phyloP scores from a whole-genome alignment of 2,797 vertebrate genomes.

The Gambelia wislizenii region DNA sequence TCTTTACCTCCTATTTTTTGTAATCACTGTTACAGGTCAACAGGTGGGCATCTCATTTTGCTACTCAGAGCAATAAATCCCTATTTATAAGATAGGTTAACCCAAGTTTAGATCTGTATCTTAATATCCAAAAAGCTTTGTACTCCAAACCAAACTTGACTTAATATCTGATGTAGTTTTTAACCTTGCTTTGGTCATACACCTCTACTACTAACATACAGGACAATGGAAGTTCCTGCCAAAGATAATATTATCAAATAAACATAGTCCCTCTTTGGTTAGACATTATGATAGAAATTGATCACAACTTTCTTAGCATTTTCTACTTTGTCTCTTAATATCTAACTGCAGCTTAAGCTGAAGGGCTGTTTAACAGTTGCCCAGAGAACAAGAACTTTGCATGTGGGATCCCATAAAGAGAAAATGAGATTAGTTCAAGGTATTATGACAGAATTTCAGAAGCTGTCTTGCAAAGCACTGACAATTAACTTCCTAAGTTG shows the following conservation, averaged over 20 bases:
- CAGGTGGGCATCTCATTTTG: neutral
- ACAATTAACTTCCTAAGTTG: neutral
- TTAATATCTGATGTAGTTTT: neutral
- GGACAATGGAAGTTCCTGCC: neutral
- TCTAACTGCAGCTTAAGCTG: neutral
- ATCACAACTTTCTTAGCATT: neutral
- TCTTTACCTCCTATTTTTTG: neutral
- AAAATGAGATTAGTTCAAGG: neutral
- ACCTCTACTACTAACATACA: neutral
- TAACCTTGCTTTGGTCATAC: neutral
- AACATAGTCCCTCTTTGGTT: neutral
- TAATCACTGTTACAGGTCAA: neutral
- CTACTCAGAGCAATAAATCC: neutral
- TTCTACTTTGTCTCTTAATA: neutral
- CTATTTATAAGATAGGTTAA: neutral
- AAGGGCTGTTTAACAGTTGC: neutral
- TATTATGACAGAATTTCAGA: neutral
- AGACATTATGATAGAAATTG: neutral
- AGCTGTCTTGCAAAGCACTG: neutral
- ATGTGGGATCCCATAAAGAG: neutral
- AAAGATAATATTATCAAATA: conserved; percentile 1
- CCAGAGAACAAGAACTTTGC: neutral
- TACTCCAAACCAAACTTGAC: neutral
- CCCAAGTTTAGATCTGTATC: neutral
- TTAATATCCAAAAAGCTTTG: neutral